Base-by-base conservation (phyloP, 1,140 invertebrate genomes). In the Euura saliciscinereae region DNA sequence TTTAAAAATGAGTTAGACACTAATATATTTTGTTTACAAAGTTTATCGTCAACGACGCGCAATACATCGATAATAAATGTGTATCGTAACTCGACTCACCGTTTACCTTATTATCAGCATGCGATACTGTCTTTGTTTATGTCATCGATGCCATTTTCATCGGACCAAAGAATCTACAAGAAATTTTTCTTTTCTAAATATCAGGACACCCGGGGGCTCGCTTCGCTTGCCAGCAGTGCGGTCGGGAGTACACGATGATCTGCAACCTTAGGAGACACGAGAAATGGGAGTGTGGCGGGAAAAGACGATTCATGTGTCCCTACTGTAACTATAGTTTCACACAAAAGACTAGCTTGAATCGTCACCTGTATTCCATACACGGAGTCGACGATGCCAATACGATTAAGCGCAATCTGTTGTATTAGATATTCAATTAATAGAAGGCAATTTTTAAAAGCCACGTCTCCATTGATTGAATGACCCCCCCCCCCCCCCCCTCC, bases 281-380 rank as follows among this genome's bases (percentile, higher is more conserved):
- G 65, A 85, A 78, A 8, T 86, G 79, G 74, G 86, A 88, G 68
- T 88, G 87, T 75, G 85, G 85, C 11, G 83, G 83, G 43, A 81
- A 82, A 71, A 78, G 83, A 43, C 68, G 74, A 67, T 87, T 87
- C 74, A 68, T 75, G 6, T 88, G 86, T 77, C 74, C 68, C 68
- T 82, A 82, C 76, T 87, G 86, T 74, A 74, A 71, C 70, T 80
- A 82, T 71, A 75, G 77, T 70, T 85, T 85, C 69, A 87, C 84
- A 28, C 84, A 85, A 75, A 87, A 86, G 76, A 82, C 84, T 4
- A 87, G 85, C 45, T 74, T 87, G 10, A 77, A 78, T 10, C 80
- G 77, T 8, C 84, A 85, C 65, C 73, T 83, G 8, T n/a, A 66
- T 13, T 67, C 71, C 69, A 78, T 79, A 45, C 82, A 86, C 71